A percentile compares a stretch with the other conserved stretches of the same genome.
Evolutionary conservation across 37 sponge, comb jelly and placozoan species (phyloP).

Genomic region (Theonella swinhoei): DNA sequence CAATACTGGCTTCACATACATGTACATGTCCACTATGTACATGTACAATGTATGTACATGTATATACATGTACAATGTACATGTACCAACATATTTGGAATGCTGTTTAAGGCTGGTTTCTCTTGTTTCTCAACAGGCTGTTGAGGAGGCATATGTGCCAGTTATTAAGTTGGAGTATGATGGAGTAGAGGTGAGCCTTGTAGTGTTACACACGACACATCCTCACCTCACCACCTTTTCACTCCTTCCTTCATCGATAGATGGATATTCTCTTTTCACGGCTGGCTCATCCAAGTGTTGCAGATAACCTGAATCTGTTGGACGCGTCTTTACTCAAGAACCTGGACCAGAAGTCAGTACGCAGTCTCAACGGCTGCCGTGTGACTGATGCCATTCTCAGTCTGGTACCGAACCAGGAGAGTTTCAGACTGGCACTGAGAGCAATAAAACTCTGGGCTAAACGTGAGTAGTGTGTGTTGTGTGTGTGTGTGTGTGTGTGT

Average conservation of each 20-base stretch:
- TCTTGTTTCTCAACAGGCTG: too few species aligned
- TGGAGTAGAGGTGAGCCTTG: slow-evolving; percentile 83
- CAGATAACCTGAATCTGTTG: slow-evolving; percentile 77
- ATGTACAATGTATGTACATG: slow-evolving; percentile 11
- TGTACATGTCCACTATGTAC: background rate
- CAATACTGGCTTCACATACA: background rate
- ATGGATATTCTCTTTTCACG: slow-evolving; percentile 98
- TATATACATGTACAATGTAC: background rate
- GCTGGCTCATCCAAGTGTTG: slow-evolving; percentile 84
- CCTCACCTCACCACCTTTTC: background rate
- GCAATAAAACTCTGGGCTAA: slow-evolving; percentile 99
- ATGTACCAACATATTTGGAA: too few species aligned
- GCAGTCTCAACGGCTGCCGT: slow-evolving; percentile 94
- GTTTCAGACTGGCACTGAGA: slow-evolving; percentile 89
- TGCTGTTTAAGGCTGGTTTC: too few species aligned
- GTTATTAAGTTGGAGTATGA: slow-evolving; percentile 97
- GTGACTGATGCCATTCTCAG: slow-evolving; percentile 98
- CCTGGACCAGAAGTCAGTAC: slow-evolving; percentile 90
- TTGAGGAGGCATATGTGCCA: slow-evolving; percentile 98
- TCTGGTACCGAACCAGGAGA: slow-evolving; percentile 93
- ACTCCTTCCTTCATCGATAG: background rate
- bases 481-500: background rate
- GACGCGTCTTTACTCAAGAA: slow-evolving; percentile 90
- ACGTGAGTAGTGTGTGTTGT: slow-evolving; percentile 49
- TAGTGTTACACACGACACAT: background rate